Percentiles rank a stretch among this genome's conserved stretches.
Evolutionary conservation across 2,888 invertebrate genomes (phyloP).

Genomic region (Sturmia bella): DNA sequence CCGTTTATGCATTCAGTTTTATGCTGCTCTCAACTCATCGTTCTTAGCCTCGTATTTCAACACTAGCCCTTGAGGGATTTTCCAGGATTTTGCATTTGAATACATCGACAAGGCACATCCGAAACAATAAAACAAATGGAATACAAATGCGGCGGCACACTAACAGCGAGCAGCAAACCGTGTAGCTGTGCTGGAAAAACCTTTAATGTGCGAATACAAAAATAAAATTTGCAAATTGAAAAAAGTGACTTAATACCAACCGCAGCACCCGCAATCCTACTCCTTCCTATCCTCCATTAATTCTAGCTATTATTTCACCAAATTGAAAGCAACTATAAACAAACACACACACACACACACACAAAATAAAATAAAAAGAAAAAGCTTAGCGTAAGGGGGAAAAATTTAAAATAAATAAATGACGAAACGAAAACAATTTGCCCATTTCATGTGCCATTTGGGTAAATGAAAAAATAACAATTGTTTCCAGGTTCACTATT

Average conservation of each 20-base stretch:
- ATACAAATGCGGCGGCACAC: constrained; percentile 50
- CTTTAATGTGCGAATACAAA: constrained; percentile 23
- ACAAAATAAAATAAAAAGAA: constrained; percentile 34
- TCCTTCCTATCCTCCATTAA: constrained; percentile 2
- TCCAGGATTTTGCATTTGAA: constrained; percentile 74
- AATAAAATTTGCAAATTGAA: constrained; percentile 63
- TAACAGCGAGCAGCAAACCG: constrained; percentile 26
- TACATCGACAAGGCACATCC: constrained; percentile 73
- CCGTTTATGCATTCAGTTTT: constrained; percentile 54
- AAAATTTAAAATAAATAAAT: constrained; percentile 64
- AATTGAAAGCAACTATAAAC: constrained; percentile 18
- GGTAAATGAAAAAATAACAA: constrained; percentile 73
- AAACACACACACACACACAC: too few species aligned
- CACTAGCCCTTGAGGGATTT: constrained; percentile 72
- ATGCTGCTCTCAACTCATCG: constrained; percentile 20
- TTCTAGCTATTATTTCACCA: constrained; percentile 20
- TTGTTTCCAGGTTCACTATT: constrained; percentile 65
- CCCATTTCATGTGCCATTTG: constrained; percentile 66
- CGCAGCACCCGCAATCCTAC: constrained; percentile 69
- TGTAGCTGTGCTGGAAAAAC: constrained; percentile 10
- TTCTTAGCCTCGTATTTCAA: constrained; percentile 60
- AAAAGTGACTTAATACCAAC: constrained; percentile 63
- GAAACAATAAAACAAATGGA: constrained; percentile 65
- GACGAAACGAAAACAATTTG: constrained; percentile 70
- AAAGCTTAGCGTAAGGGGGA: constrained; percentile 19